Percentiles rank a stretch among this genome's conserved stretches.
These are phyloP conservation scores for Musca domestica DNA, from an alignment of 1,140 invertebrate species.

Conservation along the genomic window DNA sequence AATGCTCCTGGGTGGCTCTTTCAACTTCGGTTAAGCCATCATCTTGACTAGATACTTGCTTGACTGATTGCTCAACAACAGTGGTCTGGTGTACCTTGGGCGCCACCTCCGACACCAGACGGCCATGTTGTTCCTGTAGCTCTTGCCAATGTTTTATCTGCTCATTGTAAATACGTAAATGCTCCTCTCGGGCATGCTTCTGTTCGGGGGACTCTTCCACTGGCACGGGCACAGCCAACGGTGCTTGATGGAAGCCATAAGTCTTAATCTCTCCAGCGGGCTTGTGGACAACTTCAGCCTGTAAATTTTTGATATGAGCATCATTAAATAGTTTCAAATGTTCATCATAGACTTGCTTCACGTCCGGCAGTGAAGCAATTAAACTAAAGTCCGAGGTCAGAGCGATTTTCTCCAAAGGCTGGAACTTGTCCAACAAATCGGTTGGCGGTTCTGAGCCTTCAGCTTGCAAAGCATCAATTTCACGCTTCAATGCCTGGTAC, in stretches of 20 bases:
- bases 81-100: background rate
- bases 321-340: background rate
- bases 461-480: conserved; percentile 36
- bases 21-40: conserved; percentile 33
- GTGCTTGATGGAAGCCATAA: background rate
- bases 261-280: conserved; percentile 40
- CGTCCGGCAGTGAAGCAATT: background rate
- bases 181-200: conserved; percentile 40
- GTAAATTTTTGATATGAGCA: conserved; percentile 36
- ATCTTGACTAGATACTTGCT: background rate
- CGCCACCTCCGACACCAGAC: background rate
- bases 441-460: conserved; percentile 38
- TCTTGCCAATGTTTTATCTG: conserved; percentile 18
- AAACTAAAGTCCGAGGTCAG: conserved; percentile 23
- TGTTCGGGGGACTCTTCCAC: conserved; percentile 42
- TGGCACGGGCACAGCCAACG: background rate
- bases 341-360: background rate
- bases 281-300: conserved; percentile 34
- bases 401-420: conserved; percentile 40
- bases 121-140: conserved; percentile 4
- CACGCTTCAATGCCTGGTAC: conserved; percentile 38
- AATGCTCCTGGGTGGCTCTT: conserved; percentile 35
- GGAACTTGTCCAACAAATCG: conserved; percentile 37
- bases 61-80: background rate
- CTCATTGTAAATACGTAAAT: conserved; percentile 39